Conservation (phyloP, 2,113 vertebrate genomes). For the Takifugu flavidus region DNA sequence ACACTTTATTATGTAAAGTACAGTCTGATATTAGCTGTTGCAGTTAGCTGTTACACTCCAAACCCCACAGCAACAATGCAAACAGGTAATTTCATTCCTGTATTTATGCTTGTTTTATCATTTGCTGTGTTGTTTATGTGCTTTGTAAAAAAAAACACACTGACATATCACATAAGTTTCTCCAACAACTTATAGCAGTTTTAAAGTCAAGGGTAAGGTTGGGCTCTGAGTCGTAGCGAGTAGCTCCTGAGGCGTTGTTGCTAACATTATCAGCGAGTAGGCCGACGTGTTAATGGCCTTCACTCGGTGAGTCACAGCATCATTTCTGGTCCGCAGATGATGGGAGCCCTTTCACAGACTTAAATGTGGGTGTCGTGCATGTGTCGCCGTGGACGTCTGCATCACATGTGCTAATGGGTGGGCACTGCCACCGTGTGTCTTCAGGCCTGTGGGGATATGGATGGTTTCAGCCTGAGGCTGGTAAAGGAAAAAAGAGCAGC, state of each 20-base stretch:
- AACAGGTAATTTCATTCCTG: too few species aligned
- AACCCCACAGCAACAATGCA: too few species aligned
- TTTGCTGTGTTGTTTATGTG: too few species aligned
- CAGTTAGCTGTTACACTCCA: too few species aligned
- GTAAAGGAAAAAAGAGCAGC: constrained; percentile 24
- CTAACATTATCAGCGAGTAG: constrained; percentile 30
- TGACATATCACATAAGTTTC: too few species aligned
- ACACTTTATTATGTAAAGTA: not conserved
- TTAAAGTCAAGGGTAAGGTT: too few species aligned
- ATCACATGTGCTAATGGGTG: not conserved
- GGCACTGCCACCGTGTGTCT: constrained; percentile 7
- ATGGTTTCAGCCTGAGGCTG: constrained; percentile 26
- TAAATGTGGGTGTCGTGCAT: not conserved
- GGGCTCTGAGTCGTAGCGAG: constrained; percentile 7
- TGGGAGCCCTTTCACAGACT: not conserved
- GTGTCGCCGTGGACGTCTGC: not conserved
- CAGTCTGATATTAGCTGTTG: too few species aligned
- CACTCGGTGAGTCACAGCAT: constrained; percentile 46
- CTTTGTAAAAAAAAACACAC: too few species aligned
- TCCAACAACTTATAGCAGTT: too few species aligned
- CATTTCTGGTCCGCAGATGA: constrained; percentile 18
- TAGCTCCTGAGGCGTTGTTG: constrained; percentile 29
- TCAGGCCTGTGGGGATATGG: constrained; percentile 1
- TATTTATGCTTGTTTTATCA: too few species aligned
- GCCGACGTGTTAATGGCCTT: constrained; percentile 37